These are phyloP conservation scores for Heliconius charithonia DNA, from an alignment of 2,888 invertebrate species.

Conservation along the genomic window DNA sequence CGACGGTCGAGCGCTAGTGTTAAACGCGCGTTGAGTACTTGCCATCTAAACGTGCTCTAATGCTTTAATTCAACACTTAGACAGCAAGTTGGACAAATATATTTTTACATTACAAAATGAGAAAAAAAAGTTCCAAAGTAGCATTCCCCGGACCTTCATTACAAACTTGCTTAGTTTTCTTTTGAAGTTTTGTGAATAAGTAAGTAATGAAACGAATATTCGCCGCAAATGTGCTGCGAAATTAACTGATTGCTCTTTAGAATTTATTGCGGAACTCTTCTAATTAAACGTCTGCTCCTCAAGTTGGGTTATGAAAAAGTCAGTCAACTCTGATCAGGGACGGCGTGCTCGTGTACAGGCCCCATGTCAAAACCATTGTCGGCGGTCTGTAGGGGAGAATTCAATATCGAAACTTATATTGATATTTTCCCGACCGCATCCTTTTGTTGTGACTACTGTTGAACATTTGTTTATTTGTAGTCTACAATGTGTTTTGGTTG, in stretches of 20 bases:
- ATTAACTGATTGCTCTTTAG: slow-evolving; percentile 41
- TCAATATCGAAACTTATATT: slow-evolving; percentile 65
- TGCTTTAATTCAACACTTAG: neutral
- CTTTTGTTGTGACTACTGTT: slow-evolving; percentile 50
- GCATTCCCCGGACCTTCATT: slow-evolving; percentile 20
- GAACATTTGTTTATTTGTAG: slow-evolving; percentile 20
- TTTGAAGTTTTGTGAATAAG: slow-evolving; percentile 15
- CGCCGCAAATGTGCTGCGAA: slow-evolving; percentile 30
- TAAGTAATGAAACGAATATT: slow-evolving; percentile 40
- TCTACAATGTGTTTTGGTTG: slow-evolving; percentile 4
- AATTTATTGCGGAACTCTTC: slow-evolving; percentile 54
- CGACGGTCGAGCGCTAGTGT: too few species aligned
- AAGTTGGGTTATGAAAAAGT: slow-evolving; percentile 58
- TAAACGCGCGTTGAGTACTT: too few species aligned
- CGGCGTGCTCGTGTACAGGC: slow-evolving; percentile 44
- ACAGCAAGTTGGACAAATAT: neutral
- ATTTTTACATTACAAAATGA: neutral
- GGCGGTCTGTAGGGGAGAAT: slow-evolving; percentile 62
- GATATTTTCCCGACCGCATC: slow-evolving; percentile 57
- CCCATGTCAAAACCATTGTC: slow-evolving; percentile 65
- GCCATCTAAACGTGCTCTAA: too few species aligned
- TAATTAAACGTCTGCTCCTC: slow-evolving; percentile 57
- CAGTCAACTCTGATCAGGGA: slow-evolving; percentile 51
- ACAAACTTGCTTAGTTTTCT: slow-evolving; percentile 19
- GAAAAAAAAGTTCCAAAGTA: slow-evolving; percentile 16